Evolutionary conservation across 2,888 invertebrate species (phyloP).

Genomic region (Lithophane ornitopus): DNA sequence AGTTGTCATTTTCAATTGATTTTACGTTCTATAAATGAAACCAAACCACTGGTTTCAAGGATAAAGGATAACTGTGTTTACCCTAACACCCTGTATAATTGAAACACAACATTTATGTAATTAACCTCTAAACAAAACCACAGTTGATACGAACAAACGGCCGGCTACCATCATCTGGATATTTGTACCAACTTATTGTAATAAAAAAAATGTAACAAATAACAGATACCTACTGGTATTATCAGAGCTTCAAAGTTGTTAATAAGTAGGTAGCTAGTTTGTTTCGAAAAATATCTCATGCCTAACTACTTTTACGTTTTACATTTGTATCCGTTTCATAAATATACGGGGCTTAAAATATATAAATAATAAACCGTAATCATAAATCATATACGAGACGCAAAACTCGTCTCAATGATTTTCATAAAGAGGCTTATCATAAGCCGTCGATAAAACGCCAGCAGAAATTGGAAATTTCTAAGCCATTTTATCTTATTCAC

Average conservation of each 20-base stretch:
- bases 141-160: no score
- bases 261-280: no score
- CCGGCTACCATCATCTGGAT: no score
- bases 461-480: conserved; percentile 52
- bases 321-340: conserved; percentile 10
- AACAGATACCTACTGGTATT: neutral
- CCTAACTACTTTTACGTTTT: neutral
- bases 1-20: no score
- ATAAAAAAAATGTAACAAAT: no score
- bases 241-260: neutral
- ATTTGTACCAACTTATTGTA: no score
- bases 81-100: no score
- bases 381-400: conserved; percentile 39
- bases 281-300: neutral
- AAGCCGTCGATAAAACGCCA: conserved; percentile 58
- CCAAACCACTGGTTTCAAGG: no score
- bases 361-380: conserved; percentile 31
- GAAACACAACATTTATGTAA: neutral
- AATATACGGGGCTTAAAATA: conserved; percentile 34
- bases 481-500: conserved; percentile 52
- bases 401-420: conserved; percentile 52
- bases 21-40: no score
- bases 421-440: conserved; percentile 58
- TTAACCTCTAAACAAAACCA: no score
- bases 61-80: no score